phyloP scores from a whole-genome alignment of 2,797 vertebrate genomes.

The Clarias laeviceps region DNA sequence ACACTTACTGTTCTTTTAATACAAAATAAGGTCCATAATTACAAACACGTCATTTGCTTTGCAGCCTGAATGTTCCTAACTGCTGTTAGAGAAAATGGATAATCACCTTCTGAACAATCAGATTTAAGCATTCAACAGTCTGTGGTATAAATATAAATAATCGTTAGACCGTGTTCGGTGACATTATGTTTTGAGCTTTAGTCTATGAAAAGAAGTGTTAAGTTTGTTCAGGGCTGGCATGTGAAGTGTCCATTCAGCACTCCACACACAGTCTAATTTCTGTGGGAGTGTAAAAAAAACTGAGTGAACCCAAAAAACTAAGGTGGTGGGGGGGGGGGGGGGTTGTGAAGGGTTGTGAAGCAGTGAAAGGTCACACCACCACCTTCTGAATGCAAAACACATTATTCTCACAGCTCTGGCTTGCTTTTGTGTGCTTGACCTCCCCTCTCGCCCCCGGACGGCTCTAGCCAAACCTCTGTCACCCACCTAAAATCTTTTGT shows the following conservation, averaged over 20 bases:
- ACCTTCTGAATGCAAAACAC: slow-evolving; percentile 3
- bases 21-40: background rate
- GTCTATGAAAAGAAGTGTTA: background rate
- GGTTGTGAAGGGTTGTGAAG: background rate
- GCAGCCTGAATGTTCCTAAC: background rate
- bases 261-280: slow-evolving; percentile 23
- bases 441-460: background rate
- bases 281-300: slow-evolving; percentile 31
- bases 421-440: slow-evolving; percentile 31
- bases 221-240: background rate
- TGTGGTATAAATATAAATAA: background rate
- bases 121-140: background rate
- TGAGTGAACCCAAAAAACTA: slow-evolving; percentile 13
- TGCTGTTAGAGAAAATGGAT: background rate
- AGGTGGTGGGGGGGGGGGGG: background rate
- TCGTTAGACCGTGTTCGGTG: background rate
- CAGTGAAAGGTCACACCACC: slow-evolving; percentile 11
- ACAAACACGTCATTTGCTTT: background rate
- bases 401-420: slow-evolving; percentile 23
- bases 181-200: background rate
- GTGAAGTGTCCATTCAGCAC: slow-evolving; percentile 29
- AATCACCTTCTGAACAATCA: background rate
- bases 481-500: slow-evolving; percentile 39
- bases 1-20: background rate
- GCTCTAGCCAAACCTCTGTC: slow-evolving; percentile 21